Conservation (phyloP, 2,113 vertebrate species). For the Zingel zingel region DNA sequence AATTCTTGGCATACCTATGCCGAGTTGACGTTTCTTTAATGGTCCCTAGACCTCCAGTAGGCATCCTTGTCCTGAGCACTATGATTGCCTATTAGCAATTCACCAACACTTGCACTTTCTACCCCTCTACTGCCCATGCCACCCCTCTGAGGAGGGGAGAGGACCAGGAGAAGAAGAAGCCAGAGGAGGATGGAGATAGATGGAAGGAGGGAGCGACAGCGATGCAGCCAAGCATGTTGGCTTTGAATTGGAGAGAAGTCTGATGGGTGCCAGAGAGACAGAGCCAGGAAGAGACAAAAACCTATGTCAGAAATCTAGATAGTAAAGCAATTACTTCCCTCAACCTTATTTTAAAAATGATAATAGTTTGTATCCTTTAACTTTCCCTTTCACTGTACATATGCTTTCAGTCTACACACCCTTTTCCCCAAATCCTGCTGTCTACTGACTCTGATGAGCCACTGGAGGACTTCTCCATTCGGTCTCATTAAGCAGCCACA, state of each 20-base stretch:
- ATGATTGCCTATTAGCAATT: slow-evolving; percentile 88
- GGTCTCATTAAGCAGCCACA: slow-evolving; percentile 67
- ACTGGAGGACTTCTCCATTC: slow-evolving; percentile 44
- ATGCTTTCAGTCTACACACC: not conserved
- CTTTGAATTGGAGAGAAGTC: slow-evolving; percentile 47
- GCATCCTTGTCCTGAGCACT: slow-evolving; percentile 77
- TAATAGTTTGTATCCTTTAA: slow-evolving; percentile 15
- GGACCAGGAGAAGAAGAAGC: slow-evolving; percentile 39
- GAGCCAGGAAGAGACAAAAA: slow-evolving; percentile 30
- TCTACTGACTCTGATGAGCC: not conserved
- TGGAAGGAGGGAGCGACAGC: slow-evolving; percentile 45
- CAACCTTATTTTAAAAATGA: slow-evolving; percentile 42
- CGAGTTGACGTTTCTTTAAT: slow-evolving; percentile 87
- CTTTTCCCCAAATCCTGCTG: slow-evolving; percentile 1
- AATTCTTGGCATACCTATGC: slow-evolving; percentile 85
- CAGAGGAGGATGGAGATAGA: slow-evolving; percentile 54
- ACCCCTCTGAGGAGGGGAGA: slow-evolving; percentile 50
- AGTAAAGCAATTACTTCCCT: slow-evolving; percentile 37
- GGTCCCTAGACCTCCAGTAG: slow-evolving; percentile 81
- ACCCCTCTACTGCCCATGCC: slow-evolving; percentile 51
- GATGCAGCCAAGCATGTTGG: slow-evolving; percentile 61
- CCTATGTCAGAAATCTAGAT: slow-evolving; percentile 29
- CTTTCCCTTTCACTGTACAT: not conserved
- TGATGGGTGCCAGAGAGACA: slow-evolving; percentile 42
- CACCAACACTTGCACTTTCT: slow-evolving; percentile 84